Evolutionary conservation across 2,797 vertebrate genomes (phyloP), one percentile per base, ranked within the genome.

Genomic region (Microctenopoma lineatum): DNA sequence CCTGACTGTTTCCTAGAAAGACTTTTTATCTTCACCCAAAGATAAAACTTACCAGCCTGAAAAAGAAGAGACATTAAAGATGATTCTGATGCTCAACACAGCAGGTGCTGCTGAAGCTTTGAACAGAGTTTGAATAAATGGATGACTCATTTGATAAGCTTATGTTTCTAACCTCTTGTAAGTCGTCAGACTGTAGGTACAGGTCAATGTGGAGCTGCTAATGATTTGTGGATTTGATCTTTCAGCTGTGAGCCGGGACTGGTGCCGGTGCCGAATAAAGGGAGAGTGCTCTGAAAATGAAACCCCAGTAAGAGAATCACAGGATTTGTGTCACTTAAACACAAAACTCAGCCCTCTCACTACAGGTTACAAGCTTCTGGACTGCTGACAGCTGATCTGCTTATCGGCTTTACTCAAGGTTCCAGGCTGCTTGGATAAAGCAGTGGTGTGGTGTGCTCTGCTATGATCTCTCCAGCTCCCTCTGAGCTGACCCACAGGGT

Each of bases 361-460:
- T 41, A 15, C 14, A 62, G 34, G 56, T 66, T 38, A 26, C 38
- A 29, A 29, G 27, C 27, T 29, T 59, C 67, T 75, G 68, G 73
- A 69, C 36, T n/a, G 52, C 73, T 90, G 84, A 86, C 78, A 85
- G 80, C 71, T 92, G 89, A 93, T 89, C 87, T 87, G 74, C 87
- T 92, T 91, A 94, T 80, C 47, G 84, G 90, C 87, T 93, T 94
- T 87, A 44, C 79, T 14, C 66, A 56, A 82, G 73, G 39, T 81
- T 80, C 74, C 88, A 89, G 86, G 83, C 80, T 80, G 86, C 73
- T 63, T 45, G 71, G 72, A 80, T 90, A 83, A 90, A 84, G 80
- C 69, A 59, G 74, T 39, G 60, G 44, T 62, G 70, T 56, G 59
- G 60, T 75, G 77, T 59, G 61, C 54, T 80, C 57, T 62, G 45